Conservation (phyloP, 2,113 vertebrate species). For the Turnix velox region DNA sequence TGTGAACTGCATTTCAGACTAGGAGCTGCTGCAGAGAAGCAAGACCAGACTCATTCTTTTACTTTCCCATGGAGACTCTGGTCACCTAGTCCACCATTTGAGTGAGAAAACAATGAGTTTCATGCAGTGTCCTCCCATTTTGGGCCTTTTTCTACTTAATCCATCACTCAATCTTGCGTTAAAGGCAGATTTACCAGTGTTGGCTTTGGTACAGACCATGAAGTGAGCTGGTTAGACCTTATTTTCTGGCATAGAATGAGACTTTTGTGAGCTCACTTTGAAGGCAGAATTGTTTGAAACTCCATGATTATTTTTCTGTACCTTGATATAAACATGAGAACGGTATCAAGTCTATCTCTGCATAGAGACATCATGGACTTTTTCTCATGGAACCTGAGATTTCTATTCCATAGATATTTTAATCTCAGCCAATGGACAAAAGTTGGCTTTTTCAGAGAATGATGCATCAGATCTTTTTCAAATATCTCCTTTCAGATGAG, state of each 20-base stretch:
- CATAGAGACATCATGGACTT: neutral
- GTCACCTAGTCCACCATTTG: neutral
- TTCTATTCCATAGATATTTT: neutral
- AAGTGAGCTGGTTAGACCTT: neutral
- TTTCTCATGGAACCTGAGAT: neutral
- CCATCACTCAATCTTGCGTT: neutral
- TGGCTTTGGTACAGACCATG: neutral
- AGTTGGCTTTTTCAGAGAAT: neutral
- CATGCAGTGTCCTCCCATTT: neutral
- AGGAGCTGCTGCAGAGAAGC: neutral
- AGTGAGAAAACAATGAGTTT: neutral
- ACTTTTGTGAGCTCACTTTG: neutral
- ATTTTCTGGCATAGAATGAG: neutral
- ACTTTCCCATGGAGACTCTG: neutral
- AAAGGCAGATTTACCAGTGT: neutral
- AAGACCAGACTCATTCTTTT: neutral
- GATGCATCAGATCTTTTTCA: neutral
- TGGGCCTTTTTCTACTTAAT: neutral
- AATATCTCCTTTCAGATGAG: neutral
- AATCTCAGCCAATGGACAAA: neutral
- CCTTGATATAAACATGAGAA: neutral
- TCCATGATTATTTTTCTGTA: neutral
- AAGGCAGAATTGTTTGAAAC: neutral
- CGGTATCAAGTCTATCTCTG: neutral
- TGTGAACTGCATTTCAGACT: neutral